A percentile compares a stretch with the other conserved stretches of the same genome.
phyloP scores from a whole-genome alignment of 2,113 vertebrate species.

The Mesembrinibis cayennensis region DNA sequence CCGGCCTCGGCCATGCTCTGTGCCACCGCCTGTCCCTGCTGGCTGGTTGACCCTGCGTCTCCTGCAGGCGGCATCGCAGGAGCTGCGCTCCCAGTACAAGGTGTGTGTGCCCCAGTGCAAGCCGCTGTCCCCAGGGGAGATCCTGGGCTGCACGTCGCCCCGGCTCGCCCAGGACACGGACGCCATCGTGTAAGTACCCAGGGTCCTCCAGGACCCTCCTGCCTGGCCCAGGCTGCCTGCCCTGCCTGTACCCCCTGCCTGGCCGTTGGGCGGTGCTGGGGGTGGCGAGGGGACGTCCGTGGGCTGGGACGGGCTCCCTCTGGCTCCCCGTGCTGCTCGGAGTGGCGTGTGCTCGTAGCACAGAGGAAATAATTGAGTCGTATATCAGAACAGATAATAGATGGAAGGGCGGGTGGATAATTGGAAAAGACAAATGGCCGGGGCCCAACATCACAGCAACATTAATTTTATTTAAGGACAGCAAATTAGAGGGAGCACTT shows the following conservation, averaged over 20 bases:
- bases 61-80: conserved; percentile 72
- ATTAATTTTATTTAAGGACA: conserved; percentile 85
- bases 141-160: conserved; percentile 93
- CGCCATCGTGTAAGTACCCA: conserved; percentile 87
- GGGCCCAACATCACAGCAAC: conserved; percentile 76
- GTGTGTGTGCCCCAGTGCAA: conserved; percentile 92
- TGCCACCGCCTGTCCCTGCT: neutral
- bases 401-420: conserved; percentile 71
- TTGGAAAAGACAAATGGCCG: conserved; percentile 80
- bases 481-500: conserved; percentile 79
- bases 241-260: neutral
- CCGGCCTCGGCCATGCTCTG: neutral
- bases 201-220: neutral
- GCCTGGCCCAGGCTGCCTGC: neutral
- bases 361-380: conserved; percentile 72
- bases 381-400: conserved; percentile 75
- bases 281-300: fast-evolving
- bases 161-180: conserved; percentile 78
- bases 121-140: conserved; percentile 95
- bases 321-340: neutral
- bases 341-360: conserved; percentile 20
- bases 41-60: neutral
- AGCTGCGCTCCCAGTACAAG: conserved; percentile 82
- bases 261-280: neutral
- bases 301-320: neutral